Percentiles rank a stretch among this genome's conserved stretches.
phyloP scores from a whole-genome alignment of 2,113 vertebrate genomes.

The Apodemus sylvaticus region DNA sequence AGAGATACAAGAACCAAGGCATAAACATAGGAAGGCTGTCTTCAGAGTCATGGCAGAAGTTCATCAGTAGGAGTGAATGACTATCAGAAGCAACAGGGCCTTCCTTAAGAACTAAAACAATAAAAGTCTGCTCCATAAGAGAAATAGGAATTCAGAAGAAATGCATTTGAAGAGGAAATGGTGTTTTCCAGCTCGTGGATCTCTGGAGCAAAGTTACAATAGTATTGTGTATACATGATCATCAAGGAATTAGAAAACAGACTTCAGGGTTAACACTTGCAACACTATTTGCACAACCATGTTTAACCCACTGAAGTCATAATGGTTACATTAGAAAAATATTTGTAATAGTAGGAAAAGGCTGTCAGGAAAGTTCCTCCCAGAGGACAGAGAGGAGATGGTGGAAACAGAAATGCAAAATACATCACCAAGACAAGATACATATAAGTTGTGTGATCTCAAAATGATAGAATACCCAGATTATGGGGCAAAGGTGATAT shows the following conservation, averaged over 20 bases:
- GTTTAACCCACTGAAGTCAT: not conserved
- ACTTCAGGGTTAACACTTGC: not conserved
- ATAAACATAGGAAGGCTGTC: not conserved
- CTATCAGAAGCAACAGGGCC: not conserved
- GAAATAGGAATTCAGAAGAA: conserved; percentile 12
- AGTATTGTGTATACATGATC: not conserved
- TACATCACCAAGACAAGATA: not conserved
- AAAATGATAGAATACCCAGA: not conserved
- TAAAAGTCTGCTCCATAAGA: not conserved
- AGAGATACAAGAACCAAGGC: not conserved
- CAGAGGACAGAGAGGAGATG: not conserved
- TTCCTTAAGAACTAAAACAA: not conserved
- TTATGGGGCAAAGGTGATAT: not conserved
- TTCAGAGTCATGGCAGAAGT: not conserved
- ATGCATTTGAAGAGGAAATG: not conserved
- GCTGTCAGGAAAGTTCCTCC: not conserved
- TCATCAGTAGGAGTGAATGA: conserved; percentile 12
- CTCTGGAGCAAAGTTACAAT: not conserved
- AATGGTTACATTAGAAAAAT: not conserved
- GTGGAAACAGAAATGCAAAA: not conserved
- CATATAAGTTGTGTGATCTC: not conserved
- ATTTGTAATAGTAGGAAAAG: not conserved
- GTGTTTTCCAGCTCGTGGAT: too few relatives aligned
- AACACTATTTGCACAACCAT: not conserved
- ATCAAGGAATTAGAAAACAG: not conserved